phyloP scores from a whole-genome alignment of 2,888 invertebrate species.

The Syrphus vitripennis region DNA sequence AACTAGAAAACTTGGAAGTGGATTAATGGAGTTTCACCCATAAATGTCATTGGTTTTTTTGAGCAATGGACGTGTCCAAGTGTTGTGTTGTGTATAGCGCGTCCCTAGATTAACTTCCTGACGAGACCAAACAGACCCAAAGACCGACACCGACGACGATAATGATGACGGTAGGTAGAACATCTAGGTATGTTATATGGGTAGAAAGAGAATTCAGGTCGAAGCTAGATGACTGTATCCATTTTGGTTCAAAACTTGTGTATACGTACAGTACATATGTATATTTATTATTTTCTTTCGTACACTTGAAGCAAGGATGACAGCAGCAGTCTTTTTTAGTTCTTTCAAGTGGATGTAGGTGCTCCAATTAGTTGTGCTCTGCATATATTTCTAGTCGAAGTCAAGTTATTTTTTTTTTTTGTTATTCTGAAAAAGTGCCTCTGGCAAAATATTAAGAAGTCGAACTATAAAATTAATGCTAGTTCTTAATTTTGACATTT shows the following conservation, averaged over 20 bases:
- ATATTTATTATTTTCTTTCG: not conserved
- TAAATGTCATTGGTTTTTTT: slow-evolving; percentile 59
- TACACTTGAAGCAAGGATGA: slow-evolving; percentile 52
- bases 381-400: not conserved
- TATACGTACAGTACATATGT: too few relatives aligned
- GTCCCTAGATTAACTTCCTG: slow-evolving; percentile 55
- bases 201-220: slow-evolving; percentile 41
- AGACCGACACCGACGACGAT: not conserved
- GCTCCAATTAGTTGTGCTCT: slow-evolving; percentile 56
- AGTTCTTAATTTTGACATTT: slow-evolving; percentile 53
- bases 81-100: slow-evolving; percentile 10
- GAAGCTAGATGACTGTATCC: slow-evolving; percentile 19
- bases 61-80: slow-evolving; percentile 52
- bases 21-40: slow-evolving; percentile 68
- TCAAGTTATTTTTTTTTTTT: not conserved
- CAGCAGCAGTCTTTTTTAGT: slow-evolving; percentile 20
- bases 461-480: slow-evolving; percentile 16
- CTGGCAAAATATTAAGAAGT: slow-evolving; percentile 12
- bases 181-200: not conserved
- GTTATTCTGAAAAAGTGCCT: slow-evolving; percentile 30
- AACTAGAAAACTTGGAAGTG: slow-evolving; percentile 53
- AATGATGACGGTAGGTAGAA: not conserved
- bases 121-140: not conserved
- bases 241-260: slow-evolving; percentile 25
- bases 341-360: slow-evolving; percentile 45